A percentile compares a stretch with the other conserved stretches of the same genome.
Conservation (phyloP, 1,140 invertebrate species). For the Sycobia sp. region DNA sequence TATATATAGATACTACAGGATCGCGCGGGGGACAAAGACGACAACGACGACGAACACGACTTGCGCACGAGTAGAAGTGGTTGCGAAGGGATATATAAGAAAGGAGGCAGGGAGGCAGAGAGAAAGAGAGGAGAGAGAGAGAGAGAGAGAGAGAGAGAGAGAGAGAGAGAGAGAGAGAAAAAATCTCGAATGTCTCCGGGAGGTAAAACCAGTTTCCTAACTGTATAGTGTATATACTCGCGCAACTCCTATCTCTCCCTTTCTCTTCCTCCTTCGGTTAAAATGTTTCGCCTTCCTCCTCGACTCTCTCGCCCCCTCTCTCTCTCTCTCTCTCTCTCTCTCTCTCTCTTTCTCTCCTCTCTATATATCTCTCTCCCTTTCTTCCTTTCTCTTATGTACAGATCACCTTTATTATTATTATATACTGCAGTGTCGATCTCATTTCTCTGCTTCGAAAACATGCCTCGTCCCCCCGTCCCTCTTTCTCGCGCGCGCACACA, state of each 20-base stretch:
- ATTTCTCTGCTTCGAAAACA: conserved; percentile 11
- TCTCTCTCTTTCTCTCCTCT: no score
- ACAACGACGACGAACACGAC: no score
- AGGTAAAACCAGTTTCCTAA: conserved; percentile 39
- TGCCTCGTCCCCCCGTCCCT: background rate
- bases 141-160: conserved; percentile 21
- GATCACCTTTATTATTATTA: no score
- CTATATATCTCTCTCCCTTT: conserved; percentile 8
- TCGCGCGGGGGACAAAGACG: no score
- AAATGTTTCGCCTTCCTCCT: conserved; percentile 12
- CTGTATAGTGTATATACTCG: conserved; percentile 21
- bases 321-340: background rate
- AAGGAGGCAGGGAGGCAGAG: background rate
- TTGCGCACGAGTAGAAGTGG: no score
- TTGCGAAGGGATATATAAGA: background rate
- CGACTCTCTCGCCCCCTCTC: conserved; percentile 4
- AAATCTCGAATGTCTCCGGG: conserved; percentile 24
- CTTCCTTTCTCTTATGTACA: no score
- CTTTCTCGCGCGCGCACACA: background rate
- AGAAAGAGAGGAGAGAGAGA: conserved; percentile 13
- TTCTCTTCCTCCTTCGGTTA: conserved; percentile 18
- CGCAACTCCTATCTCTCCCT: conserved; percentile 2
- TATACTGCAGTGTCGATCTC: no score
- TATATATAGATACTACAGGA: no score
- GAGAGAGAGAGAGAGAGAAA: conserved; percentile 24